Conservation (phyloP, 2,113 vertebrate species). For the Vicugna pacos region DNA sequence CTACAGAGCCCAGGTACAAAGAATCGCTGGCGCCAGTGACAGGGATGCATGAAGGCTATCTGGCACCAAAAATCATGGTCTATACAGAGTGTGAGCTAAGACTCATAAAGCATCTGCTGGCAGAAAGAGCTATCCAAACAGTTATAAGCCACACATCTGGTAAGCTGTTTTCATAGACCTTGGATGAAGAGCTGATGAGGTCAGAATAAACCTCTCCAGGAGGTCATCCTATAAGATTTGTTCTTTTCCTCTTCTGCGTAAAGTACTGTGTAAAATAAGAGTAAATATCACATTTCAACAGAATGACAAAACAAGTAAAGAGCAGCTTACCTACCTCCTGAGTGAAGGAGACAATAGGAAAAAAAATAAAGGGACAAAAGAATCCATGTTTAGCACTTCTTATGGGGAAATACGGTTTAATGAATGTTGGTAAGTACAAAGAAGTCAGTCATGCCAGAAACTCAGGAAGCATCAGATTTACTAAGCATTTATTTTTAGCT, state of each 20-base stretch:
- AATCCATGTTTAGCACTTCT: slow-evolving; percentile 29
- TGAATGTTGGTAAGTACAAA: slow-evolving; percentile 44
- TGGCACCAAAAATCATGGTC: neutral
- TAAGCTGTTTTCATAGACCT: slow-evolving; percentile 15
- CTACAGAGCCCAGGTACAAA: neutral
- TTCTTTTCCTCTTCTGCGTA: neutral
- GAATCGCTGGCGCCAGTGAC: neutral
- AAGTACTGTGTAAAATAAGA: slow-evolving; percentile 40
- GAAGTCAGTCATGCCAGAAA: slow-evolving; percentile 28
- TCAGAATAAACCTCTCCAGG: neutral
- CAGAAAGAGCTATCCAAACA: neutral
- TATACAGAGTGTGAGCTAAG: neutral
- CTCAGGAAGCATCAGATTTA: slow-evolving; percentile 55
- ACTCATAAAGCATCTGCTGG: neutral
- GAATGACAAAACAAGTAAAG: slow-evolving; percentile 46
- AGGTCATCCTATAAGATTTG: neutral
- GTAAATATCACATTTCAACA: slow-evolving; percentile 43
- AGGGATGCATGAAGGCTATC: neutral
- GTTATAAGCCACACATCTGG: neutral
- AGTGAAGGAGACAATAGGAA: slow-evolving; percentile 23
- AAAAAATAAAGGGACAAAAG: slow-evolving; percentile 1
- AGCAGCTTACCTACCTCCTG: neutral
- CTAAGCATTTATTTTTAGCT: slow-evolving; percentile 58
- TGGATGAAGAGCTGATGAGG: neutral
- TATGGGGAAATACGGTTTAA: neutral